A percentile compares a stretch with the other conserved stretches of the same genome.
These are phyloP conservation scores for Accipiter virgatus DNA, from an alignment of 2,113 vertebrate genomes.

Conservation along the genomic window DNA sequence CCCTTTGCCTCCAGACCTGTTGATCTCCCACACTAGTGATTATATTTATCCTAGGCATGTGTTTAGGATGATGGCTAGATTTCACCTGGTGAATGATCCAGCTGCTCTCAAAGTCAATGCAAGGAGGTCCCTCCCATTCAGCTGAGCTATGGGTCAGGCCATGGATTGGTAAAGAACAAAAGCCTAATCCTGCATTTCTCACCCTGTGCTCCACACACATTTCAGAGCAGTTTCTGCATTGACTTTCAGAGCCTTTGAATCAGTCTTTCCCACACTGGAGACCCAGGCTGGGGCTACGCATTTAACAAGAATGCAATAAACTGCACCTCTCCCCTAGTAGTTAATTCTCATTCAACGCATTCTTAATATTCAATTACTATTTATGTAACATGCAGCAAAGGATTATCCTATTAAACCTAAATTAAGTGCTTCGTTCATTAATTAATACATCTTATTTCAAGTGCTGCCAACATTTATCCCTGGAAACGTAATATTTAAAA, in stretches of 20 bases:
- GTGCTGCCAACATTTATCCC: slow-evolving; percentile 62
- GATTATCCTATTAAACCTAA: slow-evolving; percentile 70
- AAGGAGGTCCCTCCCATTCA: neutral
- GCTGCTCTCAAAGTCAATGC: neutral
- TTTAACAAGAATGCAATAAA: neutral
- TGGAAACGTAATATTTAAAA: slow-evolving; percentile 52
- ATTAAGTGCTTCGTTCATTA: slow-evolving; percentile 66
- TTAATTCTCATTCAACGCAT: slow-evolving; percentile 33
- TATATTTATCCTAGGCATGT: accelerated
- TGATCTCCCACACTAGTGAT: accelerated
- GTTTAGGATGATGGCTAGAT: neutral
- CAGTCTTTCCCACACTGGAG: neutral
- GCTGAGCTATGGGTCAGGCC: neutral
- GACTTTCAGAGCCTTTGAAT: neutral
- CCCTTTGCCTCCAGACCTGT: neutral
- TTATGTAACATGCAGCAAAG: slow-evolving; percentile 58
- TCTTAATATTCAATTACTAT: slow-evolving; percentile 71
- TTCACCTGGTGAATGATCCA: neutral
- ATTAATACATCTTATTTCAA: slow-evolving; percentile 70
- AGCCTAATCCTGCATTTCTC: neutral
- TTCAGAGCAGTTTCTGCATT: neutral
- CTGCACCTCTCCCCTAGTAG: neutral
- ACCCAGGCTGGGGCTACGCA: neutral
- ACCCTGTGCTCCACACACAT: neutral
- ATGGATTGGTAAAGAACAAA: neutral